Conservation (phyloP, 2,113 vertebrate species). For the Hoplias malabaricus region DNA sequence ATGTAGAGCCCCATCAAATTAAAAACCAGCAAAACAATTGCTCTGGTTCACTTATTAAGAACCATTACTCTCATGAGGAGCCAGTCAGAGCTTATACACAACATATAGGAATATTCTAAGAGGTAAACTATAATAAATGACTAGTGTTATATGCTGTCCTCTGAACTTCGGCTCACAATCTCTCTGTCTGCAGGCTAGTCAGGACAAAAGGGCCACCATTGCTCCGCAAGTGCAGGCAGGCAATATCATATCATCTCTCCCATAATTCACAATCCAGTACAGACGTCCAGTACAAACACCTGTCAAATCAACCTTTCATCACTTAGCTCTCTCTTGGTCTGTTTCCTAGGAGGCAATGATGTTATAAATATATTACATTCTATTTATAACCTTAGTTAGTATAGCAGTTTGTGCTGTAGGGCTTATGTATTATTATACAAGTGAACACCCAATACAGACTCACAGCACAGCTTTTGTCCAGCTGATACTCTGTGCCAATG, state of each 20-base stretch:
- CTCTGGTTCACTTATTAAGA: slow-evolving; percentile 1
- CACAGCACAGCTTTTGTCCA: neutral
- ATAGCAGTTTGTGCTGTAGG: neutral
- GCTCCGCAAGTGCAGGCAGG: neutral
- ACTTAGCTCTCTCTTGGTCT: neutral
- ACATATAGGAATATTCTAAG: neutral
- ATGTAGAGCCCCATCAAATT: neutral
- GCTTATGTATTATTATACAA: neutral
- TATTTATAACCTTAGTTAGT: slow-evolving; percentile 38
- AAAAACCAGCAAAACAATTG: neutral
- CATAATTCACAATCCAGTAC: neutral
- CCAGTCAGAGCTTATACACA: neutral
- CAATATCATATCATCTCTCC: slow-evolving; percentile 16
- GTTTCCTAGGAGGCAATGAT: slow-evolving; percentile 17
- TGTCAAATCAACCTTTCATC: slow-evolving; percentile 26
- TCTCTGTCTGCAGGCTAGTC: neutral
- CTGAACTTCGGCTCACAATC: neutral
- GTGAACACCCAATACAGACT: slow-evolving; percentile 12
- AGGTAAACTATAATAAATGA: neutral
- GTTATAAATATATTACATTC: slow-evolving; percentile 18
- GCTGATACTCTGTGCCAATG: neutral
- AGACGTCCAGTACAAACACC: slow-evolving; percentile 8
- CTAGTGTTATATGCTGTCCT: neutral
- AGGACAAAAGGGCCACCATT: neutral
- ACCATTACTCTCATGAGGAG: neutral